phyloP scores from a whole-genome alignment of 2,888 invertebrate genomes.

The Apocheima hispidaria region DNA sequence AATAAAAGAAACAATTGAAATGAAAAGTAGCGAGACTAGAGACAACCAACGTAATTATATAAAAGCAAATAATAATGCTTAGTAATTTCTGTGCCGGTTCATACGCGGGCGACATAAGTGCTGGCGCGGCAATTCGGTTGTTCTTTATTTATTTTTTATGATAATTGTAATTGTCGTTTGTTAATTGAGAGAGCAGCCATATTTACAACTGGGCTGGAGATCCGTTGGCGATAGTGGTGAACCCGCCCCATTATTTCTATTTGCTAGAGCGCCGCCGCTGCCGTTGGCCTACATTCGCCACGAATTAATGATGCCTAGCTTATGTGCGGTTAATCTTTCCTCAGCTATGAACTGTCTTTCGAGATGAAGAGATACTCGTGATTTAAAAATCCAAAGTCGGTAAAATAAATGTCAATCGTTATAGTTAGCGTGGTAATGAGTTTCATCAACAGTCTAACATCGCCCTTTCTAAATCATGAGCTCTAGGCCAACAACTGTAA shows the following conservation, averaged over 20 bases:
- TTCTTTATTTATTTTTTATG: slow-evolving; percentile 80
- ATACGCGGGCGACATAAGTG: slow-evolving; percentile 58
- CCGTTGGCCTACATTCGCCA: slow-evolving; percentile 47
- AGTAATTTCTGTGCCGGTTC: slow-evolving; percentile 53
- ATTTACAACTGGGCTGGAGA: slow-evolving; percentile 70
- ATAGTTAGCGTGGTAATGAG: background rate
- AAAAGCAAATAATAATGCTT: slow-evolving; percentile 59
- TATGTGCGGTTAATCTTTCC: slow-evolving; percentile 46
- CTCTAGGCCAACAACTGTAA: slow-evolving; percentile 53
- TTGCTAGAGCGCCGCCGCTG: slow-evolving; percentile 60
- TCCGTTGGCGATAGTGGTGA: slow-evolving; percentile 64
- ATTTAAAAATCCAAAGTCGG: background rate
- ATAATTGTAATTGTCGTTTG: slow-evolving; percentile 78
- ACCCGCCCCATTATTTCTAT: slow-evolving; percentile 72
- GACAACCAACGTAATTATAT: slow-evolving; percentile 54
- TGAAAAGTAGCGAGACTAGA: slow-evolving; percentile 39
- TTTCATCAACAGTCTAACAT: background rate
- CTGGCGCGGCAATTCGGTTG: slow-evolving; percentile 67
- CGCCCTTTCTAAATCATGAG: slow-evolving; percentile 23
- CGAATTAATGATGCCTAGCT: slow-evolving; percentile 52
- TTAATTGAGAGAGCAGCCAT: slow-evolving; percentile 77
- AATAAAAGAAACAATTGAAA: slow-evolving; percentile 37
- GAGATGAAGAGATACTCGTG: background rate
- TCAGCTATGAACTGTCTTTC: slow-evolving; percentile 30
- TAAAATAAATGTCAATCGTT: background rate